Evolutionary conservation across 1,140 invertebrate species (phyloP).

Genomic region (Scaptomyza pallida): DNA sequence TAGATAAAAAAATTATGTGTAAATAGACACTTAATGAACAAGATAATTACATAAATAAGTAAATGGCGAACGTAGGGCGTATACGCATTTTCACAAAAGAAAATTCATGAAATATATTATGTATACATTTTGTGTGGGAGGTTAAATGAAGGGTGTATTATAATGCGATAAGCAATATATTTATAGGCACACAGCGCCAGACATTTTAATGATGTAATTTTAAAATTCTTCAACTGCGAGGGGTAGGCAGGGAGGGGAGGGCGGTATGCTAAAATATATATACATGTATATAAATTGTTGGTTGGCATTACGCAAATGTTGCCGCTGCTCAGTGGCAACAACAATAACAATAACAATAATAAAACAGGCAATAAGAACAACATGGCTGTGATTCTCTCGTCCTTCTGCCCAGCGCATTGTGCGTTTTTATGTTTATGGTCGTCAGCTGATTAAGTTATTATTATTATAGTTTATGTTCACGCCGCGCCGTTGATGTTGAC

Average conservation of each 20-base stretch:
- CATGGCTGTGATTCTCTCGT: neutral
- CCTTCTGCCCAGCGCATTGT: neutral
- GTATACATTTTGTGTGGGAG: neutral
- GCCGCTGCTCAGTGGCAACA: neutral
- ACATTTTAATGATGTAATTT: constrained; percentile 24
- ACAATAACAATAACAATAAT: constrained; percentile 1
- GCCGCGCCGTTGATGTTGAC: constrained; percentile 10
- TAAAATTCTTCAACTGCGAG: constrained; percentile 11
- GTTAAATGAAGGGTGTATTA: neutral
- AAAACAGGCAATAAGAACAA: constrained; percentile 3
- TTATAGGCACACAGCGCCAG: constrained; percentile 18
- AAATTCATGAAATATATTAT: neutral
- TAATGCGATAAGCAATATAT: constrained; percentile 43
- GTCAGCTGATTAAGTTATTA: constrained; percentile 47
- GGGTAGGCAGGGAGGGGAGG: no score
- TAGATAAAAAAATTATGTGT: neutral
- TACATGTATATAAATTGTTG: constrained; percentile 11
- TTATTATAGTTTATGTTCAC: constrained; percentile 39
- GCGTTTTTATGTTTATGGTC: constrained; percentile 40
- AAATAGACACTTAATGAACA: neutral
- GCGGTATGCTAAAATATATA: constrained; percentile 12
- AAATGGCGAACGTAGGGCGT: no score
- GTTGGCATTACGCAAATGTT: constrained; percentile 26
- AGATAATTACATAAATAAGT: neutral
- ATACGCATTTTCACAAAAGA: neutral